Evolutionary conservation across 1,140 invertebrate species (phyloP), one percentile per base, ranked within the genome.

Genomic region (Camponotus vicinus): DNA sequence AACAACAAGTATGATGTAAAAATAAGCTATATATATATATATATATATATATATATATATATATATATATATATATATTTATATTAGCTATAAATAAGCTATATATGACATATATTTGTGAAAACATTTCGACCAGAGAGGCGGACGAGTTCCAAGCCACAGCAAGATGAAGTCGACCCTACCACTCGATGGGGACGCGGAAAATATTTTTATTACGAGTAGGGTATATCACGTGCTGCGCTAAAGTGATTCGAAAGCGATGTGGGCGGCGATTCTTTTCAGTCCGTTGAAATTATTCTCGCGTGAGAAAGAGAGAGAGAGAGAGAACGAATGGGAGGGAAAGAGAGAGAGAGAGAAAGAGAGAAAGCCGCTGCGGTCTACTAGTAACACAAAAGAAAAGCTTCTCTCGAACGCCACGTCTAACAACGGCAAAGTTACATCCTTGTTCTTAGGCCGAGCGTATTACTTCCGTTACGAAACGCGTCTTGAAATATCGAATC

Each of bases 201-300:
- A 75, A 89, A 89, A 86, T 88, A 86, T 89, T 89, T 89, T 89
- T 86, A 86, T 78, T 18, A 64, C 67, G 57, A 11, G 27, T 13
- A 8, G n/a, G 13, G 32, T 55, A 55, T 27, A 55, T 27, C 87
- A 52, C 49, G 49, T 52, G 49, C 49, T 52, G 49, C 34, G 55
- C 40, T 59, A 57, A 77, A 66, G 45, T 66, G 75, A 85, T 86
- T 77, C 78, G 59, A 66, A 63, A 42, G 66, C 67, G n/a, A 49
- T 66, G 13, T 52, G 63, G 52, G 67, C 67, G 21, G 13, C 34
- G 27, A 40, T 71, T 34, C 40, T 77, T 70, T 66, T 73, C 79
- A 34, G 57, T 42, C 57, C 55, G 40, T n/a, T 32, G 18, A 89
- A 57, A 8, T 63, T 79, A 88, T 52, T 88, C 86, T 85, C 82